phyloP scores from a whole-genome alignment of 2,113 vertebrate species.

The Coregonus clupeaformis region DNA sequence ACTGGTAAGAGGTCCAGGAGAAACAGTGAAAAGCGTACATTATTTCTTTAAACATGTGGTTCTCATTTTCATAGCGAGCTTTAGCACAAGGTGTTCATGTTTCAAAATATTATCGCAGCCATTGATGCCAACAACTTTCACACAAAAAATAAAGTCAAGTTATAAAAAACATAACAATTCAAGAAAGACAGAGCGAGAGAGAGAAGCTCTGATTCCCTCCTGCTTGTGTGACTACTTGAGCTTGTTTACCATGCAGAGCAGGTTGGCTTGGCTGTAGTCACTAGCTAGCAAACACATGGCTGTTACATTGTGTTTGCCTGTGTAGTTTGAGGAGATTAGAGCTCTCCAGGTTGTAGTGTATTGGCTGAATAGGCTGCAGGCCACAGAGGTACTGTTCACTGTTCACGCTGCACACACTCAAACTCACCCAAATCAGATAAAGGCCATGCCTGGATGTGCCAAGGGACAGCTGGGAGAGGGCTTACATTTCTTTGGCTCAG shows the following conservation, averaged over 20 bases:
- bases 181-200: not conserved
- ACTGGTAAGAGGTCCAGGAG: conserved; percentile 48
- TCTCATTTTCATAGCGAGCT: conserved; percentile 52
- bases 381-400: conserved; percentile 18
- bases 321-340: too few species aligned
- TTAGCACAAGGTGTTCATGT: conserved; percentile 48
- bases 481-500: conserved; percentile 60
- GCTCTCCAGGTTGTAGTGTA: not conserved
- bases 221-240: too few species aligned
- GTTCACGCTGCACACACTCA: conserved; percentile 24
- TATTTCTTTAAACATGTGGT: conserved; percentile 43
- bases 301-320: too few species aligned
- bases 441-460: conserved; percentile 59
- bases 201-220: too few species aligned
- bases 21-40: conserved; percentile 49
- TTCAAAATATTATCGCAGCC: conserved; percentile 42
- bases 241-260: too few species aligned
- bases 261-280: too few species aligned
- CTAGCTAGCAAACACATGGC: too few species aligned
- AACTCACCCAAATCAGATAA: conserved; percentile 57
- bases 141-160: conserved; percentile 20
- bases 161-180: conserved; percentile 14
- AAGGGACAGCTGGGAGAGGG: conserved; percentile 58
- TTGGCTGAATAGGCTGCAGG: conserved; percentile 8
- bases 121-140: conserved; percentile 30